These are phyloP conservation scores for Cichlasoma orientale DNA, from an alignment of 2,797 vertebrate genomes.

Conservation along the genomic window DNA sequence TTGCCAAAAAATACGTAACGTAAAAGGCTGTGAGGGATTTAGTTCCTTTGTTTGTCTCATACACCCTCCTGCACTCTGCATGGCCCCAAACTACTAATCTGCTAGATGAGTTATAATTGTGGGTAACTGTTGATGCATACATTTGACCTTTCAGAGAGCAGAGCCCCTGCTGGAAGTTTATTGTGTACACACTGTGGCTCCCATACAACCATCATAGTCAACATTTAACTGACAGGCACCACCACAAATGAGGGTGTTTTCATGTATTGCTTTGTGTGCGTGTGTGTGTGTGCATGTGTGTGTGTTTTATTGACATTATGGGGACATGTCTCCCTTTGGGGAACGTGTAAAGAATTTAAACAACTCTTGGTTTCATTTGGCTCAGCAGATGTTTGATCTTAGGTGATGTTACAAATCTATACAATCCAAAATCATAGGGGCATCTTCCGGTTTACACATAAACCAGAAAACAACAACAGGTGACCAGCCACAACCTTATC, in stretches of 20 bases:
- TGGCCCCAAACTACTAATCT: neutral
- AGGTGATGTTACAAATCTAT: neutral
- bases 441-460: conserved; percentile 42
- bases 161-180: conserved; percentile 25
- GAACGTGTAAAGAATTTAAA: neutral
- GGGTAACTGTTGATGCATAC: neutral
- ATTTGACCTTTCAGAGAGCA: neutral
- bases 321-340: neutral
- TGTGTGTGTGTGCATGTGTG: neutral
- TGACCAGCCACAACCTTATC: conserved; percentile 14
- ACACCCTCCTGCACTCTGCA: neutral
- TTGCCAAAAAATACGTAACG: neutral
- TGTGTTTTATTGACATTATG: neutral
- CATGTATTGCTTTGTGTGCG: accelerated
- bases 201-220: conserved; percentile 45
- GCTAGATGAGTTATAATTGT: neutral
- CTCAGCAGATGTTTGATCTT: neutral
- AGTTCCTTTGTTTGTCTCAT: neutral
- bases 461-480: neutral
- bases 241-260: neutral
- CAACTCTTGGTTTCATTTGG: too few relatives aligned
- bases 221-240: conserved; percentile 51
- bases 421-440: conserved; percentile 7
- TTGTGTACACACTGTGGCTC: conserved; percentile 45
- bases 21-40: neutral